These are phyloP conservation scores for Limnothrissa miodon DNA, from an alignment of 2,113 vertebrate species.

Conservation along the genomic window DNA sequence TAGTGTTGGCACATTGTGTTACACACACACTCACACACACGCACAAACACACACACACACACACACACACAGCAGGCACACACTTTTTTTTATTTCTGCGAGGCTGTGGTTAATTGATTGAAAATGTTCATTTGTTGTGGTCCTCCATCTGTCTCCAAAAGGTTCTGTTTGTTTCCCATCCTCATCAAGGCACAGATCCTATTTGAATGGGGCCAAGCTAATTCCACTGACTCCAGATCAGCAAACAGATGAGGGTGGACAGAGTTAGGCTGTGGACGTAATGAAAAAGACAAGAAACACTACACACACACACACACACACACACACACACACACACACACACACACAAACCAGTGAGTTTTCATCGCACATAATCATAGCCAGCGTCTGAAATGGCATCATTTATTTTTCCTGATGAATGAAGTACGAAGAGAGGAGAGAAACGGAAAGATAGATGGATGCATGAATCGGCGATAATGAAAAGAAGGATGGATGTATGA, in stretches of 20 bases:
- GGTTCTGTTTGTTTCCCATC: neutral
- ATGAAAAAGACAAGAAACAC: neutral
- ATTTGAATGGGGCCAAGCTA: neutral
- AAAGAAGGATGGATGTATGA: neutral
- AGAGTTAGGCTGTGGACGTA: neutral
- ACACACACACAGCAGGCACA: neutral
- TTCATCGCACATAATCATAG: neutral
- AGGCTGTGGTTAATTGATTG: neutral
- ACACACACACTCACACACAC: neutral
- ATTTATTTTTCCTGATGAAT: neutral
- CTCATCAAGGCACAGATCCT: neutral
- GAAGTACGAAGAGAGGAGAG: neutral
- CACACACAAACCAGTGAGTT: neutral
- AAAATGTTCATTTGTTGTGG: neutral
- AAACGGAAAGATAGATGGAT: neutral
- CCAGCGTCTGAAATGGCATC: neutral
- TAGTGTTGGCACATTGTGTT: neutral
- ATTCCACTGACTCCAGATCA: neutral
- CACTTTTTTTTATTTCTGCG: neutral
- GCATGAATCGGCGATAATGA: too few relatives aligned
- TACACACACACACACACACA: neutral
- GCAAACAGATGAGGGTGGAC: neutral
- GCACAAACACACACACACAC: neutral
- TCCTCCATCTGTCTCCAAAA: neutral
- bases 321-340: constrained; percentile 10